A percentile compares a stretch with the other conserved stretches of the same genome.
Conservation (phyloP, 2,797 vertebrate species). For the Pipistrellus kuhlii region DNA sequence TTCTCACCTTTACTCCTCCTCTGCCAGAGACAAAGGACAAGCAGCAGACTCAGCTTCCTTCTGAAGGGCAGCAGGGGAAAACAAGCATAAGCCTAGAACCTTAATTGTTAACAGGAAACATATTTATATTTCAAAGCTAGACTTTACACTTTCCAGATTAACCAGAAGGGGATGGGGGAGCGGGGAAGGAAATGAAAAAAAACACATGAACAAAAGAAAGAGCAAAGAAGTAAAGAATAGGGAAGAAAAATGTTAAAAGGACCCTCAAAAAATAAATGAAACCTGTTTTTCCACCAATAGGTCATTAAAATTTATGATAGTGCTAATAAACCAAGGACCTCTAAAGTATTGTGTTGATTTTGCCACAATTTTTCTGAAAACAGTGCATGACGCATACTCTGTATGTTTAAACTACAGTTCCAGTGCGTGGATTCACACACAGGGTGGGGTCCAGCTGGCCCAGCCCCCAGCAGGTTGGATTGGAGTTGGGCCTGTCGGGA, state of each 20-base stretch:
- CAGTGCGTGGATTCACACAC: too few species aligned
- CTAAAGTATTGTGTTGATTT: neutral
- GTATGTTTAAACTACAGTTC: neutral
- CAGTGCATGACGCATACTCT: neutral
- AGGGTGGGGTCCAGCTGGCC: rapidly evolving
- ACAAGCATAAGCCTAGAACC: neutral
- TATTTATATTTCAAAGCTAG: neutral
- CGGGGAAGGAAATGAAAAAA: neutral
- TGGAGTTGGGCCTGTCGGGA: too few species aligned
- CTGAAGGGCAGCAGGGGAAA: neutral
- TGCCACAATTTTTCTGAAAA: neutral
- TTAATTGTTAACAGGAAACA: neutral
- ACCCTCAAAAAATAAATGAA: neutral
- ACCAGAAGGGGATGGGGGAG: neutral
- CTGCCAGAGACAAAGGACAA: neutral
- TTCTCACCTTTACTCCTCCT: neutral
- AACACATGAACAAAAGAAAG: neutral
- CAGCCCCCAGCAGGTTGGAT: too few species aligned
- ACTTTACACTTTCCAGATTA: neutral
- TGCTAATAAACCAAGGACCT: neutral
- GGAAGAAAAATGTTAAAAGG: neutral
- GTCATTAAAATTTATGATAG: neutral
- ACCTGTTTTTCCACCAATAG: neutral
- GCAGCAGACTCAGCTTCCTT: neutral
- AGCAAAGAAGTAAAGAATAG: neutral